These are phyloP conservation scores for Heliconius erato DNA, from an alignment of 2,888 invertebrate genomes.

Conservation along the genomic window DNA sequence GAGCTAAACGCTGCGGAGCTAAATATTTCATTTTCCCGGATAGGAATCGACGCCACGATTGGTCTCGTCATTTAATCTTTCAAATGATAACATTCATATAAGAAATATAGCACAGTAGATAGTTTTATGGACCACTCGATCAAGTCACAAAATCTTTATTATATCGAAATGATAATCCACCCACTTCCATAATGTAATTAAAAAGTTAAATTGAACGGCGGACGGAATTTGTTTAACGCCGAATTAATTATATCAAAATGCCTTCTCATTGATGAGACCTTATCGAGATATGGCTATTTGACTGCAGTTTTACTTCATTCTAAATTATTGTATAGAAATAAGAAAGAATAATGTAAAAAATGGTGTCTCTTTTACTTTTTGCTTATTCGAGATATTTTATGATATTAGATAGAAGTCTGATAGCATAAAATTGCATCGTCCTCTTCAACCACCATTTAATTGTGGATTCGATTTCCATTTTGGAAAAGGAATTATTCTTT, in stretches of 20 bases:
- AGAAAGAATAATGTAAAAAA: background rate
- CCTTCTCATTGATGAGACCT: slow-evolving; percentile 59
- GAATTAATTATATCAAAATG: slow-evolving; percentile 65
- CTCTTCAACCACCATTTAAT: no score
- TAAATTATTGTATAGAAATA: background rate
- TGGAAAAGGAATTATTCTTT: no score
- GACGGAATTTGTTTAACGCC: slow-evolving; percentile 54
- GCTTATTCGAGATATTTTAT: no score
- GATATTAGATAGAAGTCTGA: no score
- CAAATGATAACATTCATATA: no score
- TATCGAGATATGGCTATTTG: slow-evolving; percentile 22
- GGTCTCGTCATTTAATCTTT: no score
- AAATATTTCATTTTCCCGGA: no score
- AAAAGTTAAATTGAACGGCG: slow-evolving; percentile 73
- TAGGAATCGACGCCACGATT: no score
- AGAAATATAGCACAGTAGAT: no score
- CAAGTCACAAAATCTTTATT: slow-evolving; percentile 8
- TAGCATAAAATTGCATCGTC: no score
- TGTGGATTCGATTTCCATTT: no score
- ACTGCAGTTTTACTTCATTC: background rate
- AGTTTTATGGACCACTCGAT: background rate
- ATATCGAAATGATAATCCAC: slow-evolving; percentile 37
- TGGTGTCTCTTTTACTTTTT: background rate
- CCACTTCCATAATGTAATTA: slow-evolving; percentile 58
- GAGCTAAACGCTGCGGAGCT: no score